Conservation (phyloP, 2,888 invertebrate species). For the Gisinianus flammeolus region DNA sequence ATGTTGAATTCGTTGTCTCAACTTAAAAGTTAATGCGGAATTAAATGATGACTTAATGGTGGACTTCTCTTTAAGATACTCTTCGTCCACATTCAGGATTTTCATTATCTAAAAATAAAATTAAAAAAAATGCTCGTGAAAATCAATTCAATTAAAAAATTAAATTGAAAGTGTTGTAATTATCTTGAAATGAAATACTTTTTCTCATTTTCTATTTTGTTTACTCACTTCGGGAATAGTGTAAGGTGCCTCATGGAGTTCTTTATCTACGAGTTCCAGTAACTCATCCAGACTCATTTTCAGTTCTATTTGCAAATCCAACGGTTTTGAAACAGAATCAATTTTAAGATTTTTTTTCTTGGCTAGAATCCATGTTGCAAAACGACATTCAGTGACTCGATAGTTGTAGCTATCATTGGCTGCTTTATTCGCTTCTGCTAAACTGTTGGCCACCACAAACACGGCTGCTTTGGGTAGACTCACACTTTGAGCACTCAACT, state of each 20-base stretch:
- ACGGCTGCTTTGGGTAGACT: constrained; percentile 78
- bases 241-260: constrained; percentile 72
- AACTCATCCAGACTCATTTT: constrained; percentile 70
- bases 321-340: constrained; percentile 71
- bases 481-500: constrained; percentile 75
- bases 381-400: constrained; percentile 90
- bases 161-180: not conserved
- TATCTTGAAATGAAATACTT: not conserved
- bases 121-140: not conserved
- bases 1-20: constrained; percentile 85
- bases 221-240: constrained; percentile 71
- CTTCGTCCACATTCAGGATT: constrained; percentile 29
- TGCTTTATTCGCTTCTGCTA: constrained; percentile 90
- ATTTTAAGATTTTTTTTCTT: constrained; percentile 69
- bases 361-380: constrained; percentile 83
- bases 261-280: constrained; percentile 70
- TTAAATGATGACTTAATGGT: constrained; percentile 29
- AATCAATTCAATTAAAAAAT: not conserved
- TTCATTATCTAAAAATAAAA: constrained; percentile 17
- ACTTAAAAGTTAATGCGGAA: constrained; percentile 67
- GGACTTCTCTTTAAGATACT: constrained; percentile 2
- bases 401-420: constrained; percentile 84
- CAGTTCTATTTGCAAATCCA: constrained; percentile 75
- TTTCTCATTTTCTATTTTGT: not conserved
- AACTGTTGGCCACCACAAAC: constrained; percentile 93